Percentiles rank a stretch among this genome's conserved stretches.
Evolutionary conservation across 1,140 invertebrate genomes (phyloP).

Genomic region (Glossosoma conforme): DNA sequence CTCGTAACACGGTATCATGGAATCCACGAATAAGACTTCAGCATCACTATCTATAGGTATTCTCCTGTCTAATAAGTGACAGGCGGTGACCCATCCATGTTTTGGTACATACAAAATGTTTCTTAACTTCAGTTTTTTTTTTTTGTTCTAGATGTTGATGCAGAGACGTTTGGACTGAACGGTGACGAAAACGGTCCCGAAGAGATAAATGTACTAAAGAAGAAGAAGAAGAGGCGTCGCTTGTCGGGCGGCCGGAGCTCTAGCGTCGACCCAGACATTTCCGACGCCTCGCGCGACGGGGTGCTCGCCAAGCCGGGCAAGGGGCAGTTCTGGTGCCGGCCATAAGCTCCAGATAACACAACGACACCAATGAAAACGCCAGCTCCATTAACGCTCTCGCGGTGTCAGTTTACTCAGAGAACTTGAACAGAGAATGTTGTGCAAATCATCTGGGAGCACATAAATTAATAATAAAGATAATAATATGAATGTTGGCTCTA

Average conservation of each 20-base stretch:
- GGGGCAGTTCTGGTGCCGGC: constrained; percentile 6
- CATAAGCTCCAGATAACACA: too few relatives aligned
- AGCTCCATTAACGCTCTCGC: too few relatives aligned
- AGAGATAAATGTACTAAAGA: background rate
- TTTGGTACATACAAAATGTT: background rate
- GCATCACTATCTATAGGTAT: background rate
- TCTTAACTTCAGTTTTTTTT: background rate
- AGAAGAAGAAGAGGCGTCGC: background rate
- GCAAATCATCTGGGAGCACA: too few relatives aligned
- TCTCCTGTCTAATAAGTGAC: background rate
- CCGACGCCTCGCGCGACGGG: background rate
- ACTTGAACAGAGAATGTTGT: too few relatives aligned
- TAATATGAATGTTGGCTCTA: too few relatives aligned
- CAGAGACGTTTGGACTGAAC: constrained; percentile 4
- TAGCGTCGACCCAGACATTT: background rate
- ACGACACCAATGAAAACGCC: too few relatives aligned
- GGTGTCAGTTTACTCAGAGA: too few relatives aligned
- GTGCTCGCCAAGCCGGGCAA: constrained; percentile 9
- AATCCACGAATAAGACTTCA: background rate
- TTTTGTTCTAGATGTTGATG: constrained; percentile 8
- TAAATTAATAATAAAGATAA: too few relatives aligned
- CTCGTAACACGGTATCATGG: background rate
- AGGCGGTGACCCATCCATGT: background rate
- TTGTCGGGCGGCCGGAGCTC: background rate
- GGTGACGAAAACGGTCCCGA: constrained; percentile 14